Evolutionary conservation across 2,113 vertebrate genomes (phyloP).

Genomic region (Embiotoca jacksoni): DNA sequence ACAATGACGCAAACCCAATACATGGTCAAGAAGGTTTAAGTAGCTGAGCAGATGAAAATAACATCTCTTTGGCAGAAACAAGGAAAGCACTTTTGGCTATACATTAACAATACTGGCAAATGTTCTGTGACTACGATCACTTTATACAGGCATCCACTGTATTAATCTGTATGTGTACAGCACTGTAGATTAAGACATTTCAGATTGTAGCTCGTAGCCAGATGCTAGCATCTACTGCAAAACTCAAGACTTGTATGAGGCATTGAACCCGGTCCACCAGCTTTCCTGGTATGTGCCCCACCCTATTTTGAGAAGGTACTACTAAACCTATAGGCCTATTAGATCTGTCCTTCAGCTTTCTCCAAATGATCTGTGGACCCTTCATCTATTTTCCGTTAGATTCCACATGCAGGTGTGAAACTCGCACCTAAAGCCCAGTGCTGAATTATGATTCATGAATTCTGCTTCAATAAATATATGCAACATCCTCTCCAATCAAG

Average conservation of each 20-base stretch:
- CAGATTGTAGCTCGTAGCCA: slow-evolving; percentile 23
- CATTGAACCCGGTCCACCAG: slow-evolving; percentile 3
- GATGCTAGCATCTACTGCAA: slow-evolving; percentile 18
- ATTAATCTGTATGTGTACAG: slow-evolving; percentile 14
- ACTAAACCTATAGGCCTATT: slow-evolving; percentile 16
- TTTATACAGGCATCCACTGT: slow-evolving; percentile 27
- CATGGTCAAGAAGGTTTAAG: slow-evolving; percentile 40
- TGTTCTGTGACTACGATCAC: slow-evolving; percentile 24
- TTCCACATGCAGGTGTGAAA: slow-evolving; percentile 34
- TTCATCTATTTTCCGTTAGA: slow-evolving; percentile 44
- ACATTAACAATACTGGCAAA: slow-evolving; percentile 56
- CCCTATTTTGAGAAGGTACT: slow-evolving; percentile 25
- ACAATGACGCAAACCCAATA: slow-evolving; percentile 28
- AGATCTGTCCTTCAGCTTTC: slow-evolving; percentile 36
- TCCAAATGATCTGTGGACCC: slow-evolving; percentile 30
- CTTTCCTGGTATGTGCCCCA: slow-evolving; percentile 6
- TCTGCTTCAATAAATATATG: slow-evolving; percentile 66
- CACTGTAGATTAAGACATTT: slow-evolving; percentile 11
- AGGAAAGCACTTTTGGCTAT: slow-evolving; percentile 70
- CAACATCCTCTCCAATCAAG: slow-evolving; percentile 34
- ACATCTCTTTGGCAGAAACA: slow-evolving; percentile 73
- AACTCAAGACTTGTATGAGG: background rate
- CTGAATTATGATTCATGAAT: slow-evolving; percentile 40
- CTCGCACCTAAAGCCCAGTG: slow-evolving; percentile 1
- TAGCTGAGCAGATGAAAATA: slow-evolving; percentile 47